Base-by-base conservation (phyloP, 2,797 vertebrate genomes). In the Lagodon rhomboides region DNA sequence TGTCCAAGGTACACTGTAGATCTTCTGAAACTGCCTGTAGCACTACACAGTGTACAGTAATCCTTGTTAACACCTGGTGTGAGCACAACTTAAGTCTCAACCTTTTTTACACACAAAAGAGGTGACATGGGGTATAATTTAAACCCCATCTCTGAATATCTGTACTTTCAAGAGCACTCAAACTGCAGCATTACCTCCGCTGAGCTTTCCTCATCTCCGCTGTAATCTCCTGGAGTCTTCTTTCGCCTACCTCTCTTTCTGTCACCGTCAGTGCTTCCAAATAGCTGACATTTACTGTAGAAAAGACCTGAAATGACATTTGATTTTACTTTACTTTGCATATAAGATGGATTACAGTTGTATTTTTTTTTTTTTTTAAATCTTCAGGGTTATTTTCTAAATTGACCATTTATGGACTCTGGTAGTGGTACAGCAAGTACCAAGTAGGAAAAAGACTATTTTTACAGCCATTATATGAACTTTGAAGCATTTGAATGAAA, bases 261-360 rank as follows among this genome's bases (percentile, higher is more conserved):
- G 61, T 65, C 53, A 34, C 49, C 5, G 12, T 59, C 68, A 27
- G 50, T 27, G 17, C 12, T 64, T 61, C 49, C 44, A 83, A 77
- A 75, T 60, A n/a, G 54, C 30, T 51, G 17, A 61, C 55, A 72
- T 51, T 55, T 68, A 71, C 20, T 64, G 5, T 51, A 34, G 22
- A 68, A 79, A 47, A 15, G 8, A 6, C 16, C 16, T 53, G 9
- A 84, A 71, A 75, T 64, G n/a, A 11, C 22, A 61, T 82, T 69
- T 72, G 6, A 60, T 47, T 80, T 17, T 58, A 22, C 34, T 61
- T 79, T 51, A 17, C 23, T 76, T 46, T 80, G 44, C 59, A 68
- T 47, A 12, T 53, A 59, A 55, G 17, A 80, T 64, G 8, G 20
- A 65, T 53, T 53, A 44, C n/a, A 55, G 47, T 22, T 13, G 56